Evolutionary conservation across 2,888 invertebrate genomes (phyloP).

Genomic region (Eilema griseolum): DNA sequence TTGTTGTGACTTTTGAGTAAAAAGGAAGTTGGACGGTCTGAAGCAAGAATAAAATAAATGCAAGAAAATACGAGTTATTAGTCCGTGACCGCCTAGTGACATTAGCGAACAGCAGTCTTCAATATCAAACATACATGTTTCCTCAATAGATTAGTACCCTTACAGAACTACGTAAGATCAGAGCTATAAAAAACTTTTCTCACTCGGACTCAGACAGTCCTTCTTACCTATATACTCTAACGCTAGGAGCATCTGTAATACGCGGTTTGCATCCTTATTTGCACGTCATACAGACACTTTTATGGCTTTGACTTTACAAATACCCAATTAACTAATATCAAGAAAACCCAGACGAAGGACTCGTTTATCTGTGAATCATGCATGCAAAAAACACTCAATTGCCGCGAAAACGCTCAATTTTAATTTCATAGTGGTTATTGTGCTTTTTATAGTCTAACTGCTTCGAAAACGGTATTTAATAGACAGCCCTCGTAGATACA

Average conservation of each 20-base stretch:
- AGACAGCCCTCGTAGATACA: background rate
- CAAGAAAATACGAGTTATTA: background rate
- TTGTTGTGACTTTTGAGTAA: too few relatives aligned
- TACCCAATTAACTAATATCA: background rate
- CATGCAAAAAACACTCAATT: background rate
- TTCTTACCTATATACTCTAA: background rate
- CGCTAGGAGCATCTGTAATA: background rate
- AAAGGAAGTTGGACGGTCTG: too few relatives aligned
- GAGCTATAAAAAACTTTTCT: conserved; percentile 5
- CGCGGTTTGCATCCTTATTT: background rate
- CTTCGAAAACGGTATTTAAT: background rate
- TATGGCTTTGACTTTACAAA: background rate
- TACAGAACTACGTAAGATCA: background rate
- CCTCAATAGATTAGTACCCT: background rate
- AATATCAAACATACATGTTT: background rate
- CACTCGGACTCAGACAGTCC: background rate
- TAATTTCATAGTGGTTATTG: background rate
- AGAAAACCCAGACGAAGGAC: background rate
- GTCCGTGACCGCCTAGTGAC: background rate
- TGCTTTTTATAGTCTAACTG: background rate
- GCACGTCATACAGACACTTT: background rate
- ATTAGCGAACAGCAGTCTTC: background rate
- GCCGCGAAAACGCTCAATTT: background rate
- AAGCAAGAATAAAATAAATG: background rate
- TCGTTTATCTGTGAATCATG: background rate